Percentiles rank a stretch among this genome's conserved stretches.
phyloP scores from a whole-genome alignment of 2,888 invertebrate species.

The Chaitophorus viminalis region DNA sequence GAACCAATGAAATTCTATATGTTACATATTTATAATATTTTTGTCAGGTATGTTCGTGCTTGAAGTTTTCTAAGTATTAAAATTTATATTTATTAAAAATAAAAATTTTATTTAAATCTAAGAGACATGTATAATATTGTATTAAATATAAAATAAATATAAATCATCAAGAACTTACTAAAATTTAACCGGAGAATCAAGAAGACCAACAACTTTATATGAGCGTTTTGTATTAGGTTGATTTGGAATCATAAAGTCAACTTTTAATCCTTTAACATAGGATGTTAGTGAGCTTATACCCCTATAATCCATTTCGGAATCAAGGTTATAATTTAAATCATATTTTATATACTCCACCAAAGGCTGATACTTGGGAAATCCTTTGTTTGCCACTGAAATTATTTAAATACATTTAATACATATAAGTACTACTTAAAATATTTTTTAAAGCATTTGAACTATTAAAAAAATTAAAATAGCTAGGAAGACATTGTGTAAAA shows the following conservation, averaged over 20 bases:
- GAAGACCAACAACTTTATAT: slow-evolving; percentile 69
- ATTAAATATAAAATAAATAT: too few relatives aligned
- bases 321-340: slow-evolving; percentile 7
- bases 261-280: slow-evolving; percentile 70
- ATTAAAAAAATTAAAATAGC: too few relatives aligned
- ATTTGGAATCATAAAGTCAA: slow-evolving; percentile 69
- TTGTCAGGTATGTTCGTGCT: background rate
- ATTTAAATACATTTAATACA: background rate
- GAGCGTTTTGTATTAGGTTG: slow-evolving; percentile 68
- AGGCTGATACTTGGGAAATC: slow-evolving; percentile 74
- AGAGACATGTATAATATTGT: too few relatives aligned
- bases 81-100: too few relatives aligned
- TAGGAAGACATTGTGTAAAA: too few relatives aligned
- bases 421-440: background rate
- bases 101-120: too few relatives aligned
- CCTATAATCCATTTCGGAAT: background rate
- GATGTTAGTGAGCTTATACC: slow-evolving; percentile 64
- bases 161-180: slow-evolving; percentile 66
- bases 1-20: too few relatives aligned
- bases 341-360: slow-evolving; percentile 65
- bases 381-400: slow-evolving; percentile 79
- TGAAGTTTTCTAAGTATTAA: background rate
- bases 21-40: background rate
- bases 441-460: background rate
- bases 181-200: slow-evolving; percentile 59